Conservation (phyloP, 2,113 vertebrate genomes). For the Leucoraja erinaceus region DNA sequence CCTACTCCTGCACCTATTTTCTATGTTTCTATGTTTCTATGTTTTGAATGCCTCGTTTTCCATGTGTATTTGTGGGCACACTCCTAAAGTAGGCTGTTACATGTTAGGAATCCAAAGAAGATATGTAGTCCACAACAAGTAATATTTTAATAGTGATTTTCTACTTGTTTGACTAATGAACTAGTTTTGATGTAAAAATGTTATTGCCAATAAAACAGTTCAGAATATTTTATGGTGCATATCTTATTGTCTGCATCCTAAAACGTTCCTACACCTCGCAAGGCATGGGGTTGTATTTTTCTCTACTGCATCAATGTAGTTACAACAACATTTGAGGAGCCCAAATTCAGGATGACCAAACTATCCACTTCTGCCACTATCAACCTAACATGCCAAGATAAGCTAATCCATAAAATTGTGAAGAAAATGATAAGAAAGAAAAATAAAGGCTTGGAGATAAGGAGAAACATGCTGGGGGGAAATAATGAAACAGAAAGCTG, state of each 20-base stretch:
- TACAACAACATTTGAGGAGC: background rate
- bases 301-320: background rate
- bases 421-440: background rate
- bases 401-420: background rate
- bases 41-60: too few relatives aligned
- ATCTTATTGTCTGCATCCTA: background rate
- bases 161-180: background rate
- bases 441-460: background rate
- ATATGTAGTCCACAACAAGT: too few relatives aligned
- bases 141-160: background rate
- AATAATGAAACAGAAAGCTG: background rate
- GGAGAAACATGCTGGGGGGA: background rate
- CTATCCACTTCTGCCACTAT: background rate
- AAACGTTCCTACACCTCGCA: too few relatives aligned
- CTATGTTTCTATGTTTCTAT: too few relatives aligned
- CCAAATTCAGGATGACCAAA: background rate
- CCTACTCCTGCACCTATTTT: too few relatives aligned
- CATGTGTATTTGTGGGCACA: too few relatives aligned
- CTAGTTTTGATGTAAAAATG: background rate
- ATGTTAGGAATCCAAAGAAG: too few relatives aligned
- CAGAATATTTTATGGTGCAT: background rate
- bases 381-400: background rate
- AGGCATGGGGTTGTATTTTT: too few relatives aligned
- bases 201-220: background rate
- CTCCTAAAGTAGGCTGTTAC: too few relatives aligned